These are phyloP conservation scores for Microtus oregoni DNA, from an alignment of 2,113 vertebrate genomes.

Conservation along the genomic window DNA sequence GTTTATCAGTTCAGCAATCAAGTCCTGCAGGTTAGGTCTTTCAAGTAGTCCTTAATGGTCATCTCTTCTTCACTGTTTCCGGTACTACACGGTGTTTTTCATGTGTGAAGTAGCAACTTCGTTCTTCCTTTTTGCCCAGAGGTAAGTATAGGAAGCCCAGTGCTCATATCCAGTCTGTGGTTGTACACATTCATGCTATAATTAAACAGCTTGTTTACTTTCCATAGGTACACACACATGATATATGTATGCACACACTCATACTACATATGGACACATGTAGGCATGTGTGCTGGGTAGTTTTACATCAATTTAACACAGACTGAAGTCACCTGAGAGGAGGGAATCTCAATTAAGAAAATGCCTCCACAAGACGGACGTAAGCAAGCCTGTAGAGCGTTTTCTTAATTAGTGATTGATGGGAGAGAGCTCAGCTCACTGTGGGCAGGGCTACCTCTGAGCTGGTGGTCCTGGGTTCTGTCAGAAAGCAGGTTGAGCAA, in stretches of 20 bases:
- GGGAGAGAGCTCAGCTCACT: background rate
- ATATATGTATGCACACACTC: background rate
- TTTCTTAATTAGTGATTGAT: background rate
- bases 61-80: background rate
- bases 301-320: background rate
- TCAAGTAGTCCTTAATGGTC: background rate
- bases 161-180: background rate
- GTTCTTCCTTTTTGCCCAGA: background rate
- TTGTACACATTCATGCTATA: background rate
- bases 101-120: background rate
- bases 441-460: background rate
- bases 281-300: background rate
- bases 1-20: background rate
- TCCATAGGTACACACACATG: background rate
- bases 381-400: background rate
- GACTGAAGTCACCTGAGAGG: background rate
- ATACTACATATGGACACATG: too few species aligned
- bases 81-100: background rate
- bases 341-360: background rate
- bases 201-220: background rate
- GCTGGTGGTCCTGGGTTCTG: background rate
- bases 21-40: background rate
- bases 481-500: background rate
- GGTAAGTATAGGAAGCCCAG: background rate
- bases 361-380: background rate